Base-by-base conservation (phyloP, 2,797 vertebrate species). In the Meriones psammophilus region DNA sequence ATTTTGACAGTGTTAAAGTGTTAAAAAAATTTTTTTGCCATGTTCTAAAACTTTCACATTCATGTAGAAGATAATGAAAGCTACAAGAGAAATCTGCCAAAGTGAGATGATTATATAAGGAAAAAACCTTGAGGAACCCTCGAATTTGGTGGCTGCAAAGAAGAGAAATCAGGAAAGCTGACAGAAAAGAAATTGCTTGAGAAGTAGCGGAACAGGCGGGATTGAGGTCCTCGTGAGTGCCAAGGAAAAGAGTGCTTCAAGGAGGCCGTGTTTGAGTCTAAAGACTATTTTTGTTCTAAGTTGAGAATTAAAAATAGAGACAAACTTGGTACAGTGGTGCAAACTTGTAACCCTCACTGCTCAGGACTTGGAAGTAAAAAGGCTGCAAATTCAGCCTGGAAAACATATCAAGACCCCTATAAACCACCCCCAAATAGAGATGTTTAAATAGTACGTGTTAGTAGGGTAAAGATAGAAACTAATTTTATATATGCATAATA, bases 271-370 rank as follows among this genome's bases (percentile, higher is more conserved):
- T 83, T 42, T 62, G 28, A 83, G 81, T 78, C 66, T 22, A 88
- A 12, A 15, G 86, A 46, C 89, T 68, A 92, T 94, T 97, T 92
- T 92, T 89, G 28, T 76, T 92, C 71, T 13, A 95, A 85, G 91
- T 10, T 87, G 36, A 92, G 56, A 85, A 91, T 60, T 92, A 36
- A 93, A 94, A 94, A 96, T 84, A 80, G 50, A 83, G 36, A 58
- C 74, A 24, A 90, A 26, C 58, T 36, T 4, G 26, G 17, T 15
- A 15, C 20, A 22, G 18, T 1, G 36, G 28, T 10, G 7, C 78
- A 71, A 2, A 17, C 66, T 80, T 91, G 36, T 33, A 39, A 58
- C 22, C n/a, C 26, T 42, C 1, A 4, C 46, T 56, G 22, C 64
- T 90, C 46, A 12, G 36, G 24, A 30, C 22, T 66, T 42, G 18